These are phyloP conservation scores for Bombus confusus DNA, from an alignment of 1,140 invertebrate species.

Conservation along the genomic window DNA sequence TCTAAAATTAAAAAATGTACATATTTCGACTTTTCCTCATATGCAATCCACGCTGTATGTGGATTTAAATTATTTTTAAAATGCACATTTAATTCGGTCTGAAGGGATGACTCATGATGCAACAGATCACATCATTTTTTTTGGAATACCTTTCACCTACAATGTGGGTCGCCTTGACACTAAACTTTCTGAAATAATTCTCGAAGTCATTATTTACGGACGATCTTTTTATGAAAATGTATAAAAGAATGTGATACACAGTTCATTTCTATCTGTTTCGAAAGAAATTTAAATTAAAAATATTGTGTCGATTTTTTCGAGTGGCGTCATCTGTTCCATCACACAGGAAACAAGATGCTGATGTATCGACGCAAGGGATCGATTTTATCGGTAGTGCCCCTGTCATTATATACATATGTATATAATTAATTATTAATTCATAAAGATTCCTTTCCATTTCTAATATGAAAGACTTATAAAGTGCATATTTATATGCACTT, in stretches of 20 bases:
- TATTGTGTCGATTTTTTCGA: not conserved
- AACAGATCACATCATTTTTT: slow-evolving; percentile 32
- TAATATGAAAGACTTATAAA: not conserved
- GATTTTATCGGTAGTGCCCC: not conserved
- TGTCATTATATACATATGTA: not conserved
- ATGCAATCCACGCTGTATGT: not conserved
- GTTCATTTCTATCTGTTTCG: not conserved
- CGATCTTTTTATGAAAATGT: slow-evolving; percentile 33
- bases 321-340: not conserved
- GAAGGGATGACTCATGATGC: slow-evolving; percentile 40
- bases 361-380: not conserved
- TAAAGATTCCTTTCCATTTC: not conserved
- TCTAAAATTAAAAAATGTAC: not conserved
- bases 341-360: not conserved
- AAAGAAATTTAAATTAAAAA: slow-evolving; percentile 36
- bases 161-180: slow-evolving; percentile 54
- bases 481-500: not conserved
- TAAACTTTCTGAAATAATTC: slow-evolving; percentile 54
- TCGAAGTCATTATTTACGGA: slow-evolving; percentile 38
- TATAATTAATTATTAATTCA: not conserved
- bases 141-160: slow-evolving; percentile 48
- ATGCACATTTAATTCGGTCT: not conserved
- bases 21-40: not conserved
- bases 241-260: not conserved
- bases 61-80: slow-evolving; percentile 21